These are phyloP conservation scores for Bradypodion ventrale DNA, from an alignment of 2,797 vertebrate genomes.

Conservation along the genomic window DNA sequence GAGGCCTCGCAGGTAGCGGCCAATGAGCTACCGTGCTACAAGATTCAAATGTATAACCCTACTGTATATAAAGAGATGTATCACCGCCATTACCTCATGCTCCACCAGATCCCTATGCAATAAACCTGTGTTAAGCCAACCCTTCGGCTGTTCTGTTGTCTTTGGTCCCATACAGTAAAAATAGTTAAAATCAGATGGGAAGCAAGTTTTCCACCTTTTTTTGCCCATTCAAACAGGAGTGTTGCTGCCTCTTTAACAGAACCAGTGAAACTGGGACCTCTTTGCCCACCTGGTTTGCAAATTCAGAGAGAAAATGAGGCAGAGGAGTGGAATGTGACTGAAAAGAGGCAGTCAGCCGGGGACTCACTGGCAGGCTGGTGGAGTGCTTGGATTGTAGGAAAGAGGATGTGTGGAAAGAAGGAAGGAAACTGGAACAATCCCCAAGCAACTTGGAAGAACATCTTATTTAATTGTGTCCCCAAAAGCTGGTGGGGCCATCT, in stretches of 20 bases:
- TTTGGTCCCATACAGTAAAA: no score
- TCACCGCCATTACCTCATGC: no score
- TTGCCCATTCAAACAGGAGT: not conserved
- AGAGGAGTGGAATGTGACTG: not conserved
- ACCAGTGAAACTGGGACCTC: not conserved
- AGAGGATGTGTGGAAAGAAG: not conserved
- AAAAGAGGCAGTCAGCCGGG: not conserved
- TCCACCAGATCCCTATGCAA: no score
- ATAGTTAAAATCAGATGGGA: not conserved
- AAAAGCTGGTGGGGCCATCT: not conserved
- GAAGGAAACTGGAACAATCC: not conserved
- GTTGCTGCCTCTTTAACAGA: not conserved
- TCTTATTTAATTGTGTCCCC: not conserved
- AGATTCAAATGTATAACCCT: no score
- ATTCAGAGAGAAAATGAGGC: not conserved
- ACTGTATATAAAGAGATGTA: no score
- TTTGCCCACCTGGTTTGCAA: slow-evolving; percentile 9
- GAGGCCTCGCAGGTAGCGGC: no score
- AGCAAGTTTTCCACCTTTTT: not conserved
- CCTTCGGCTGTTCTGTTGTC: no score
- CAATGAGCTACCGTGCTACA: no score
- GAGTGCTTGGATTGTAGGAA: not conserved
- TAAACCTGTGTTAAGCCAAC: no score
- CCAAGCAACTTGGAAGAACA: slow-evolving; percentile 2
- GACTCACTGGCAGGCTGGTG: not conserved